A percentile compares a stretch with the other conserved stretches of the same genome.
These are phyloP conservation scores for Rhadinocentrus ornatus DNA, from an alignment of 2,797 vertebrate species.

Conservation along the genomic window DNA sequence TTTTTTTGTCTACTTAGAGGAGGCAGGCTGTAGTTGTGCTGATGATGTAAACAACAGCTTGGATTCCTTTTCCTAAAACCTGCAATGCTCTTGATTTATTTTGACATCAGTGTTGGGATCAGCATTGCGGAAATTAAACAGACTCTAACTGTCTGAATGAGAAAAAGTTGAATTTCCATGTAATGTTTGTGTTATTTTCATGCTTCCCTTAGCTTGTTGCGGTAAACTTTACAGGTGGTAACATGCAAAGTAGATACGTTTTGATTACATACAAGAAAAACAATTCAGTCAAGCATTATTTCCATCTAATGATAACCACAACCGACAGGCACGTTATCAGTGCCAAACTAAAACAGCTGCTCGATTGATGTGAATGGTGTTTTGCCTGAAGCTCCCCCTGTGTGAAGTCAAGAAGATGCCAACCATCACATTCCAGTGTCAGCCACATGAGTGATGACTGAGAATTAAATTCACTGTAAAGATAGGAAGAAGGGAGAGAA, in stretches of 20 bases:
- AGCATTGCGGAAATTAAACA: conserved; percentile 43
- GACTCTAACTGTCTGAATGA: conserved; percentile 19
- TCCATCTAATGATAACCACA: conserved; percentile 1
- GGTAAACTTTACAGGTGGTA: conserved; percentile 16
- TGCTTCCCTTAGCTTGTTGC: not conserved
- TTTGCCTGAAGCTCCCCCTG: conserved; percentile 22
- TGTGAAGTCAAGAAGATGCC: conserved; percentile 35
- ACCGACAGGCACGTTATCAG: conserved; percentile 8
- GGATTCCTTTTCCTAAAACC: conserved; percentile 31
- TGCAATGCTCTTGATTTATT: conserved; percentile 22
- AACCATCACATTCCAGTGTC: conserved; percentile 52
- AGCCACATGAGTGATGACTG: conserved; percentile 40
- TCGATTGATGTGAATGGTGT: conserved; percentile 33
- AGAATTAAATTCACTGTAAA: conserved; percentile 20
- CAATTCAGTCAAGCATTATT: not conserved
- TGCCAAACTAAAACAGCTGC: conserved; percentile 28
- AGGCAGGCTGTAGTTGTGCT: conserved; percentile 13
- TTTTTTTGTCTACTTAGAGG: conserved; percentile 31
- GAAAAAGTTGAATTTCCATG: not conserved
- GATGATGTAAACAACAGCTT: conserved; percentile 46
- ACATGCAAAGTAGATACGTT: conserved; percentile 16
- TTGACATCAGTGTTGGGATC: conserved; percentile 40
- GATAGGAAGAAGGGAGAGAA: conserved; percentile 12
- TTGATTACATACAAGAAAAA: conserved; percentile 4
- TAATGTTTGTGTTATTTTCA: conserved; percentile 8